Evolutionary conservation across 2,113 vertebrate genomes (phyloP).

Genomic region (Bos javanicus): DNA sequence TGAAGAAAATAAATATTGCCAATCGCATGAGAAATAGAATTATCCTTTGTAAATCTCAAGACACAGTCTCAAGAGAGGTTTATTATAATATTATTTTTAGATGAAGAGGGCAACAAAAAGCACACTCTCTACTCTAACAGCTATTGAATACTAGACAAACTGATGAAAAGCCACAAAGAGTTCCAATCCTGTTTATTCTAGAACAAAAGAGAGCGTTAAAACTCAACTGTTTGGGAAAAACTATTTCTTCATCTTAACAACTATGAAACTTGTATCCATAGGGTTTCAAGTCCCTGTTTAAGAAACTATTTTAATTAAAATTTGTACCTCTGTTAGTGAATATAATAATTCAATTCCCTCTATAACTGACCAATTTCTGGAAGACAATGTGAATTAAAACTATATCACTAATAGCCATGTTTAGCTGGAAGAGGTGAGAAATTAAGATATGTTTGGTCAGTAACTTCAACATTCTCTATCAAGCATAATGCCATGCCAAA

Average conservation of each 20-base stretch:
- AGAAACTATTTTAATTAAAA: conserved; percentile 49
- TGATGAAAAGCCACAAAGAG: conserved; percentile 28
- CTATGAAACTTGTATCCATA: neutral
- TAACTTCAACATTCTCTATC: neutral
- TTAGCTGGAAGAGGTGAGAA: neutral
- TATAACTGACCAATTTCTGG: neutral
- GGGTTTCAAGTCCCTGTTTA: neutral
- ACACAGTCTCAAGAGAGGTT: conserved; percentile 46
- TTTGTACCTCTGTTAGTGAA: neutral
- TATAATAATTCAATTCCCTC: conserved; percentile 16
- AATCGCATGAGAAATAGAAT: conserved; percentile 49
- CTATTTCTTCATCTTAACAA: neutral
- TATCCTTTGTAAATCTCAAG: conserved; percentile 59
- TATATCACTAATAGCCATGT: neutral
- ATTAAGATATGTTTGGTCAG: neutral
- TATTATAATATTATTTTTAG: conserved; percentile 63
- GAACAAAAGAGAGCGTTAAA: conserved; percentile 30
- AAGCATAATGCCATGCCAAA: neutral
- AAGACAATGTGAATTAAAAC: neutral
- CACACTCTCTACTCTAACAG: neutral
- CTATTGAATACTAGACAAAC: neutral
- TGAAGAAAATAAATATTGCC: conserved; percentile 62
- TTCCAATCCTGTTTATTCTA: neutral
- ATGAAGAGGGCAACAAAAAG: neutral
- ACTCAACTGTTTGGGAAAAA: neutral